Conservation (phyloP, 2,113 vertebrate genomes). For the Setophaga petechia region DNA sequence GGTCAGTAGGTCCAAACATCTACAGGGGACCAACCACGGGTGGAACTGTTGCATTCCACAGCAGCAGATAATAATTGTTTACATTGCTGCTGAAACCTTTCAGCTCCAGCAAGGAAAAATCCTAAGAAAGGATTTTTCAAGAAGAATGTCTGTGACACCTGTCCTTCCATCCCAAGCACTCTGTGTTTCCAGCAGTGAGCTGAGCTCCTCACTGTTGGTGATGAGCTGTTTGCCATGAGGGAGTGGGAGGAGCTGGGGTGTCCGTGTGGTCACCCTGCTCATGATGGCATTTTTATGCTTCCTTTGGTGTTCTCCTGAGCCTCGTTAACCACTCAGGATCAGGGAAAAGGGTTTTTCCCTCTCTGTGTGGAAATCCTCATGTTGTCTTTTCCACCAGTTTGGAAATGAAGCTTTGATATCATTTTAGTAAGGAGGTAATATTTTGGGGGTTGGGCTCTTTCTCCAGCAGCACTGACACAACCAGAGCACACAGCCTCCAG, state of each 20-base stretch:
- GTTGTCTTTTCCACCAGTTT: background rate
- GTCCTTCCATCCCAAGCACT: rapidly evolving
- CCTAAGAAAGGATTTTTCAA: too few species aligned
- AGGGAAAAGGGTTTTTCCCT: background rate
- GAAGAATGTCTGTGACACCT: too few species aligned
- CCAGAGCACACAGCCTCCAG: background rate
- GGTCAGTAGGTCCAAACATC: too few species aligned
- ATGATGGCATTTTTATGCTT: background rate
- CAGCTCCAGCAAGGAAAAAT: too few species aligned
- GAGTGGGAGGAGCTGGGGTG: background rate
- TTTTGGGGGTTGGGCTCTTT: background rate
- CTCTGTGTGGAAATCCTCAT: background rate
- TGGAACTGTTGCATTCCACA: too few species aligned
- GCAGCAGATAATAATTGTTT: too few species aligned
- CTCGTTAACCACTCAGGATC: background rate
- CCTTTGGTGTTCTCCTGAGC: background rate
- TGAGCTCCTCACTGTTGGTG: background rate
- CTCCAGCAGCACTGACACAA: background rate
- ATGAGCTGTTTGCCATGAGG: background rate
- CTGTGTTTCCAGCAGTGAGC: rapidly evolving
- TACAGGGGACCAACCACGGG: too few species aligned
- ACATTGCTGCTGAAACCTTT: too few species aligned
- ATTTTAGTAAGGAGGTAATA: background rate
- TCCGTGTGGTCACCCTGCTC: background rate
- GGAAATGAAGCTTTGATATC: background rate